A percentile compares a stretch with the other conserved stretches of the same genome.
Evolutionary conservation across 2,888 invertebrate species (phyloP).

Genomic region (Rhingia campestris): DNA sequence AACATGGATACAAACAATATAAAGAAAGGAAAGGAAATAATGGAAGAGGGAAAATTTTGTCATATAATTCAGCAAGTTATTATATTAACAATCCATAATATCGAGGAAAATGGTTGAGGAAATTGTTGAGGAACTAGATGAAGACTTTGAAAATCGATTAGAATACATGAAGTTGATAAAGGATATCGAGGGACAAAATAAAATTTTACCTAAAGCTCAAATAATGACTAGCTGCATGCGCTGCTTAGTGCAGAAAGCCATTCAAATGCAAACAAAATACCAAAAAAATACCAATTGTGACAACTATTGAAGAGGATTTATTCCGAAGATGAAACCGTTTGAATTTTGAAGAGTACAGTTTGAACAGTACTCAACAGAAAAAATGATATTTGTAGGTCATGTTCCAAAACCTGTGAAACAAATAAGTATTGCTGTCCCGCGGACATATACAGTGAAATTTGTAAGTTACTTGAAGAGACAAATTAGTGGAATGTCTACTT

Average conservation of each 20-base stretch:
- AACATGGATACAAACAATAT: no score
- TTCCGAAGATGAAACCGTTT: slow-evolving; percentile 44
- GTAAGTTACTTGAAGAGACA: slow-evolving; percentile 49
- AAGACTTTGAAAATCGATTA: slow-evolving; percentile 54
- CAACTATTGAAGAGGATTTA: slow-evolving; percentile 76
- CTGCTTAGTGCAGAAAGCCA: slow-evolving; percentile 78
- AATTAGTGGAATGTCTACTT: slow-evolving; percentile 45
- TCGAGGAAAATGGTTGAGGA: no score
- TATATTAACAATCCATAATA: no score
- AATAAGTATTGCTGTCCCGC: slow-evolving; percentile 6
- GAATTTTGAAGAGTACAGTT: slow-evolving; percentile 7
- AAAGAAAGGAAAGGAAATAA: no score
- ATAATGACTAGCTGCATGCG: slow-evolving; percentile 78
- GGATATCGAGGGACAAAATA: slow-evolving; percentile 80
- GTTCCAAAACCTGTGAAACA: slow-evolving; percentile 12
- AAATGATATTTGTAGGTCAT: slow-evolving; percentile 6
- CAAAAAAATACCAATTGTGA: slow-evolving; percentile 78
- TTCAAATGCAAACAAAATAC: slow-evolving; percentile 80
- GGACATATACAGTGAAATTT: slow-evolving; percentile 1
- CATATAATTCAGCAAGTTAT: no score
- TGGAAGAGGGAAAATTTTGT: no score
- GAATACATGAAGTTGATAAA: slow-evolving; percentile 76
- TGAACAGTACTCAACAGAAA: neutral
- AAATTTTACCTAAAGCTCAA: slow-evolving; percentile 78
- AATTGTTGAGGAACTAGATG: no score